Conservation (phyloP, 92 coral and sea anemone species). For the Actinostola sp. region DNA sequence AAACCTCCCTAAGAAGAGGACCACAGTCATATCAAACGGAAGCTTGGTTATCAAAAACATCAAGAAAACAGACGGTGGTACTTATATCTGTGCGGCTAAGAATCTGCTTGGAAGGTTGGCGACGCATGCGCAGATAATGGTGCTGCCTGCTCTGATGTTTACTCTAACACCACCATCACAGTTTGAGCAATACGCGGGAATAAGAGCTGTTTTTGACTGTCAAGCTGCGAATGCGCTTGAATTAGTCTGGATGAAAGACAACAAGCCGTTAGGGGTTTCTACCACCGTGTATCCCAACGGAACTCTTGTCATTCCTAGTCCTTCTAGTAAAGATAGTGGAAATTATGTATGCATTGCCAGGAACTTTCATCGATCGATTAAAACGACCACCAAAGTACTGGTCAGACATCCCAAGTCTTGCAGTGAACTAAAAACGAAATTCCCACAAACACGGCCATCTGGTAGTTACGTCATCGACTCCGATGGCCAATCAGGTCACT, state of each 20-base stretch:
- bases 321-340: slow-evolving; percentile 7
- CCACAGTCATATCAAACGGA: slow-evolving; percentile 1
- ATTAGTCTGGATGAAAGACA: slow-evolving; percentile 30
- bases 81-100: slow-evolving; percentile 24
- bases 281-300: slow-evolving; percentile 16
- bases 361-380: slow-evolving; percentile 34
- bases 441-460: not conserved
- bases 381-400: slow-evolving; percentile 31
- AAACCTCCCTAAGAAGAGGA: slow-evolving; percentile 3
- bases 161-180: slow-evolving; percentile 27
- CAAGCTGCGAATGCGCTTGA: slow-evolving; percentile 30
- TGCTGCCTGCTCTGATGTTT: slow-evolving; percentile 23
- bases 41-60: slow-evolving; percentile 17
- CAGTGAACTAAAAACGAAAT: slow-evolving; percentile 21
- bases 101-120: slow-evolving; percentile 32
- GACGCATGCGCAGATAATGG: slow-evolving; percentile 34
- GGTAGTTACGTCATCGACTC: slow-evolving; percentile 53
- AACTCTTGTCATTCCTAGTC: slow-evolving; percentile 21
- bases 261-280: slow-evolving; percentile 6
- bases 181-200: not conserved
- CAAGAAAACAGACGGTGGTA: slow-evolving; percentile 28
- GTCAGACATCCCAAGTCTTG: slow-evolving; percentile 20
- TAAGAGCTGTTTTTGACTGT: slow-evolving; percentile 15
- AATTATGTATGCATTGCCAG: slow-evolving; percentile 46
- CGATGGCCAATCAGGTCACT: slow-evolving; percentile 42